Conservation (phyloP, 2,888 invertebrate genomes). For the Eudasyphora cyanicolor region DNA sequence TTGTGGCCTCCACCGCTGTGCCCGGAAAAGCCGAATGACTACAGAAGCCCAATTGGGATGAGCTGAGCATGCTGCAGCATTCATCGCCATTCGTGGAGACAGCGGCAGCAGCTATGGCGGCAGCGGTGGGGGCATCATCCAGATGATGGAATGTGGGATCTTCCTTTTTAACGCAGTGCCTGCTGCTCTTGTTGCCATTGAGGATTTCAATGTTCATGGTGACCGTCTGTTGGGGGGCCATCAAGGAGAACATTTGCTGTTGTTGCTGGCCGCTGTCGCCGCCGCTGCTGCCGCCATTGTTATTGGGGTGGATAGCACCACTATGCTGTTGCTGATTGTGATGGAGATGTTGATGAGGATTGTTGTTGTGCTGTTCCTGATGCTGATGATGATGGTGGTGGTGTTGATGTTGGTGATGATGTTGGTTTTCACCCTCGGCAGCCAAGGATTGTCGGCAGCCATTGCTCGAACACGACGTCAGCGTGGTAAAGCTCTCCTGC, state of each 20-base stretch:
- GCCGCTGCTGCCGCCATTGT: neutral
- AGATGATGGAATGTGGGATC: constrained; percentile 74
- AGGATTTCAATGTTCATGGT: constrained; percentile 78
- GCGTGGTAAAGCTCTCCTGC: constrained; percentile 36
- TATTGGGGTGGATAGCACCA: neutral
- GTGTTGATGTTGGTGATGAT: constrained; percentile 24
- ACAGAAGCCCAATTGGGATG: constrained; percentile 70
- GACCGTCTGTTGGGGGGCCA: constrained; percentile 72
- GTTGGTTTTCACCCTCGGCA: constrained; percentile 2
- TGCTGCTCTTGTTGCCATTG: constrained; percentile 66
- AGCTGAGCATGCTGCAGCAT: constrained; percentile 74
- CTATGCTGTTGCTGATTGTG: neutral
- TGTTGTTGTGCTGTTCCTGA: neutral
- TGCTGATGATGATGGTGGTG: constrained; percentile 25
- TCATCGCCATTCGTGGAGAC: constrained; percentile 68
- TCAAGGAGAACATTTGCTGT: constrained; percentile 55
- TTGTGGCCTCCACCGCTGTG: constrained; percentile 67
- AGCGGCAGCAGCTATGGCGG: neutral
- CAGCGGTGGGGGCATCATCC: constrained; percentile 66
- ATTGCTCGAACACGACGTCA: constrained; percentile 37
- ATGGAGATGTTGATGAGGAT: constrained; percentile 7
- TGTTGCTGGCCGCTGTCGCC: constrained; percentile 48
- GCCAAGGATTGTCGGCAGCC: constrained; percentile 35
- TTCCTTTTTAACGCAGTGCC: constrained; percentile 68
- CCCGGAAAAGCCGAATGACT: constrained; percentile 42